Conservation (phyloP, 2,797 vertebrate species). For the Pseudochromis fuscus region DNA sequence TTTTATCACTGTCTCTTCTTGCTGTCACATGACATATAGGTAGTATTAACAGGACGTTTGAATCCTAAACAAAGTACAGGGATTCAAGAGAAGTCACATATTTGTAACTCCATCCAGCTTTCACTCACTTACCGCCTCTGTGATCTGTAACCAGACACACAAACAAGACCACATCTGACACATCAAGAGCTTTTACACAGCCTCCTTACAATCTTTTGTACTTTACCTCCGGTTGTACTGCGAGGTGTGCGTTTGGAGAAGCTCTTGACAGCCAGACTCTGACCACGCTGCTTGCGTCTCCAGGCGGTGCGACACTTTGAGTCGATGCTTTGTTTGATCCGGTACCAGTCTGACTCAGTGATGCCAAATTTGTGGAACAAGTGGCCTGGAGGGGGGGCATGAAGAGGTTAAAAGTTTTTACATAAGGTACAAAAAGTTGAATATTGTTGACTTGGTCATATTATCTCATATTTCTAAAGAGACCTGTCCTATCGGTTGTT, state of each 20-base stretch:
- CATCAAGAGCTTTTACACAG: neutral
- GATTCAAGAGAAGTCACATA: too few relatives aligned
- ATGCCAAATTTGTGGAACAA: conserved; percentile 97
- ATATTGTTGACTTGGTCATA: neutral
- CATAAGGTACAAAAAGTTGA: neutral
- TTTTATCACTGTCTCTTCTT: too few relatives aligned
- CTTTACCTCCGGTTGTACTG: conserved; percentile 82
- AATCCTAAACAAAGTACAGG: too few relatives aligned
- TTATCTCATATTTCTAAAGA: neutral
- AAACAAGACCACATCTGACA: neutral
- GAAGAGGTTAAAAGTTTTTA: conserved; percentile 21
- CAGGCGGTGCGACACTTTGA: conserved; percentile 99
- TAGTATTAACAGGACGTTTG: too few relatives aligned
- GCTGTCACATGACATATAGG: too few relatives aligned
- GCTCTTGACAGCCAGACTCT: conserved; percentile 98
- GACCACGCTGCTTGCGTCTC: conserved; percentile 96
- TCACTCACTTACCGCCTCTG: too few relatives aligned
- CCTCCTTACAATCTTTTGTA: neutral
- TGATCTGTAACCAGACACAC: neutral
- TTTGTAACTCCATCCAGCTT: too few relatives aligned
- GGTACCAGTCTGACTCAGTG: conserved; percentile 97
- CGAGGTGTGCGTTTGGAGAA: conserved; percentile 94
- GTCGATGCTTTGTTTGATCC: conserved; percentile 99
- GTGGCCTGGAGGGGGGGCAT: conserved; percentile 87
- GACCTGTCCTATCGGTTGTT: neutral